Percentiles rank a stretch among this genome's conserved stretches.
phyloP scores from a whole-genome alignment of 2,113 vertebrate species.

The Sylvietta virens region DNA sequence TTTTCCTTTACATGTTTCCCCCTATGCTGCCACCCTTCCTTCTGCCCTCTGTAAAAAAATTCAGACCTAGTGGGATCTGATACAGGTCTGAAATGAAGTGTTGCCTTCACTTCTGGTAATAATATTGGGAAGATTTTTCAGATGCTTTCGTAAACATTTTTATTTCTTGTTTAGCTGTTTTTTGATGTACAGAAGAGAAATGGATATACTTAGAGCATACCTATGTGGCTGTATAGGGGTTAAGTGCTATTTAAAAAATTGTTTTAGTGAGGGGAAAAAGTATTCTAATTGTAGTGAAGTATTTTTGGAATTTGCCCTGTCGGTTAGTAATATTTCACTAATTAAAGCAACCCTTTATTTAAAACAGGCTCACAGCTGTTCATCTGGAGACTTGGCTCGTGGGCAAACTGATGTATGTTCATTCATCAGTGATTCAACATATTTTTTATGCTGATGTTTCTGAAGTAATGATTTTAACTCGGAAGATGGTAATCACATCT shows the following conservation, averaged over 20 bases:
- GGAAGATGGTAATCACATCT: neutral
- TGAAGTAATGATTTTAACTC: conserved; percentile 31
- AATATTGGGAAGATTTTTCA: neutral
- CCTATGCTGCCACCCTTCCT: accelerated
- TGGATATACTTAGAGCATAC: neutral
- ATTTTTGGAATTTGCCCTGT: conserved; percentile 60
- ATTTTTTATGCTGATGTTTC: neutral
- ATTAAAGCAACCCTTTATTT: conserved; percentile 56
- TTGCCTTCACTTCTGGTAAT: neutral
- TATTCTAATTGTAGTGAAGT: conserved; percentile 33
- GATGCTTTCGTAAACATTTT: neutral
- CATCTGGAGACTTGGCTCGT: conserved; percentile 5
- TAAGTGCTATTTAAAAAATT: conserved; percentile 15
- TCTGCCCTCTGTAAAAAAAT: neutral
- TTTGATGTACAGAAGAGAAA: neutral
- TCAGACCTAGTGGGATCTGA: neutral
- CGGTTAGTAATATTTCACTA: conserved; percentile 53
- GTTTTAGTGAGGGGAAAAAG: neutral
- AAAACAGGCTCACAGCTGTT: conserved; percentile 3
- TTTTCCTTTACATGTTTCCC: neutral
- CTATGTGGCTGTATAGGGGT: neutral
- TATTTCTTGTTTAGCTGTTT: neutral
- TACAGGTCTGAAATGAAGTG: neutral
- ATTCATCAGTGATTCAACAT: neutral
- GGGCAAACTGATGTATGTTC: conserved; percentile 21